Evolutionary conservation across 2,797 vertebrate species (phyloP), one percentile per base, ranked within the genome.

Genomic region (Okamejei kenojei): DNA sequence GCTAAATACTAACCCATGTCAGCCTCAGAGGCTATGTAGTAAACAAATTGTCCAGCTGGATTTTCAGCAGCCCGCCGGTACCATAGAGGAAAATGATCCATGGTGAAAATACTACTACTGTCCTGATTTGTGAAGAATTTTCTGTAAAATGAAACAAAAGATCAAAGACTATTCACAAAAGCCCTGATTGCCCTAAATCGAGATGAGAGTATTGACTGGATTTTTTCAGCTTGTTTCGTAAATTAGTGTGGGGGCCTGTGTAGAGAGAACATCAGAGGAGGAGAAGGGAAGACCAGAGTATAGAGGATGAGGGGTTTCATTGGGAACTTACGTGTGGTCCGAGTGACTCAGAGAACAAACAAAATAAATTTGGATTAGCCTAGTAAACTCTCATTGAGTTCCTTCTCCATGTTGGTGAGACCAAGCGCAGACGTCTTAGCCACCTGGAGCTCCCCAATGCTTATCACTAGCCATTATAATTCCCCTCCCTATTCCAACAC

Each of bases 51-150:
- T 93, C 98, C 98, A 0, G 97, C 94, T 65, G 97, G 97, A 94
- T 97, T 96, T 94, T 99, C 98, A 0, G 97, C 97, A 0, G 98
- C 98, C 94, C 98, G 96, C 61, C 98, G 97, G 95, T 99, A 99
- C 98, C 98, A 99, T 94, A 98, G 95, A 0, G 98, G 98, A 94
- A 99, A 99, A 95, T 97, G 97, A 95, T 98, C 98, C 97, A 98
- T 95, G 11, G 98, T 99, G 96, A 99, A 99, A 94, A 98, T 95
- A 93, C 97, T 99, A 94, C 97, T 97, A 94, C 97, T 97, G 63
- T 99, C 98, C 35, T 95, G 95, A 38, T 95, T 94, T 0, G 97
- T 97, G 96, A 99, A 96, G 95, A 99, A 99, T 94, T 97, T 97
- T 96, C 98, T 99, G 95, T 88, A 17, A 54, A 93, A 5, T 21